Conservation (phyloP, 2,888 invertebrate genomes). For the Drosophila niveifrons region DNA sequence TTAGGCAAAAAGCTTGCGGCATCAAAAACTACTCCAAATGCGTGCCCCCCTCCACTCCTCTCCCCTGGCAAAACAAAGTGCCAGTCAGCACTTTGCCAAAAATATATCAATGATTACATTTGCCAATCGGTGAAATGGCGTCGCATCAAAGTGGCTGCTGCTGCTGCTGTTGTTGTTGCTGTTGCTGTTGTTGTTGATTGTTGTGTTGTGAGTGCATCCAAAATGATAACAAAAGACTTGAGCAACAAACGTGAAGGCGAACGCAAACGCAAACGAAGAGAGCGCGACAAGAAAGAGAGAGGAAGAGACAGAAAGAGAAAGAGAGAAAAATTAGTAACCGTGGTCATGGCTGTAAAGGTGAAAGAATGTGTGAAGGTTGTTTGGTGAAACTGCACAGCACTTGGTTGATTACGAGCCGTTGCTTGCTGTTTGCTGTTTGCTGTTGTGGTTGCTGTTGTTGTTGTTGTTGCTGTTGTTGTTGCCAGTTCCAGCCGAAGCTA, state of each 20-base stretch:
- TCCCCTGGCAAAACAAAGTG: constrained; percentile 13
- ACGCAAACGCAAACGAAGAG: constrained; percentile 56
- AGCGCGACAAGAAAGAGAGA: constrained; percentile 23
- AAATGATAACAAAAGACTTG: constrained; percentile 76
- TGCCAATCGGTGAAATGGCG: constrained; percentile 49
- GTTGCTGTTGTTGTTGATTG: constrained; percentile 8
- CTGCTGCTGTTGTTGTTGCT: constrained; percentile 1
- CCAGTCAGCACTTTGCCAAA: constrained; percentile 72
- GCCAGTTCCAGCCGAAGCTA: constrained; percentile 29
- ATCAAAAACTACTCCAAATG: constrained; percentile 74
- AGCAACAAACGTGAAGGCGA: constrained; percentile 68
- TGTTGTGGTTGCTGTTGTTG: constrained; percentile 31
- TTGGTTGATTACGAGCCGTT: constrained; percentile 69
- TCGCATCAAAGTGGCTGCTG: constrained; percentile 29
- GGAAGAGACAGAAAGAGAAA: constrained; percentile 19
- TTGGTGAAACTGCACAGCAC: constrained; percentile 81
- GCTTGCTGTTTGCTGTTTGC: constrained; percentile 17
- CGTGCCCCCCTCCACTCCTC: constrained; percentile 27
- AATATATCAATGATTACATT: constrained; percentile 79
- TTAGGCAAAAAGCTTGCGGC: constrained; percentile 73
- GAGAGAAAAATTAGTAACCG: constrained; percentile 79
- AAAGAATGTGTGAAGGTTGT: constrained; percentile 85
- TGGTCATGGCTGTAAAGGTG: constrained; percentile 84
- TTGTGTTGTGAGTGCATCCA: constrained; percentile 51
- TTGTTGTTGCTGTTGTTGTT: constrained; percentile 14